phyloP scores from a whole-genome alignment of 53 echinoderm and acorn worm species.

The Actinopyga echinites region DNA sequence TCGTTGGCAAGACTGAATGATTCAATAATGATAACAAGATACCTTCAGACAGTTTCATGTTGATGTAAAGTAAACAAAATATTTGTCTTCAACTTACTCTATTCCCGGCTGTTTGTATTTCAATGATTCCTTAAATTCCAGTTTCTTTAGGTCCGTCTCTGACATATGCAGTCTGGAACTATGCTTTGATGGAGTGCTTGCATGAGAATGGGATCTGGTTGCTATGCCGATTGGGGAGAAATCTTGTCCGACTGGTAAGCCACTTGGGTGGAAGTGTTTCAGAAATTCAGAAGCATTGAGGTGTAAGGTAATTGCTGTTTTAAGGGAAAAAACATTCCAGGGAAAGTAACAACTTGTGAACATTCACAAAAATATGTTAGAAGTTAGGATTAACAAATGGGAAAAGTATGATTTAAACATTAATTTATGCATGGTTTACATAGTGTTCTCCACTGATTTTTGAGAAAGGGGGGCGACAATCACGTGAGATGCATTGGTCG shows the following conservation, averaged over 20 bases:
- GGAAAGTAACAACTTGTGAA: no score
- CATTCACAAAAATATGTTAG: no score
- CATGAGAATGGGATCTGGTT: slow-evolving; percentile 1
- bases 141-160: not conserved
- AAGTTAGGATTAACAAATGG: no score
- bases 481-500: no score
- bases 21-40: no score
- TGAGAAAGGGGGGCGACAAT: no score
- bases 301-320: slow-evolving; percentile 30
- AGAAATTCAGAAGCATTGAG: slow-evolving; percentile 38
- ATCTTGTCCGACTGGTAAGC: slow-evolving; percentile 27
- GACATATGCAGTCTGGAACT: not conserved
- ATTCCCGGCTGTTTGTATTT: slow-evolving; percentile 22
- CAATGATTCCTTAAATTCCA: slow-evolving; percentile 15
- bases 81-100: slow-evolving; percentile 19
- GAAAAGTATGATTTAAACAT: no score
- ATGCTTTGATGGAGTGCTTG: slow-evolving; percentile 41
- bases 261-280: slow-evolving; percentile 37
- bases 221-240: slow-evolving; percentile 40
- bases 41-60: not conserved
- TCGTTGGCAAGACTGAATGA: no score
- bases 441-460: no score
- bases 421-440: no score
- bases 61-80: not conserved
- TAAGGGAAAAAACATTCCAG: no score